Percentiles rank a stretch among this genome's conserved stretches.
Conservation (phyloP, 2,888 invertebrate species). For the Catonia carolina region DNA sequence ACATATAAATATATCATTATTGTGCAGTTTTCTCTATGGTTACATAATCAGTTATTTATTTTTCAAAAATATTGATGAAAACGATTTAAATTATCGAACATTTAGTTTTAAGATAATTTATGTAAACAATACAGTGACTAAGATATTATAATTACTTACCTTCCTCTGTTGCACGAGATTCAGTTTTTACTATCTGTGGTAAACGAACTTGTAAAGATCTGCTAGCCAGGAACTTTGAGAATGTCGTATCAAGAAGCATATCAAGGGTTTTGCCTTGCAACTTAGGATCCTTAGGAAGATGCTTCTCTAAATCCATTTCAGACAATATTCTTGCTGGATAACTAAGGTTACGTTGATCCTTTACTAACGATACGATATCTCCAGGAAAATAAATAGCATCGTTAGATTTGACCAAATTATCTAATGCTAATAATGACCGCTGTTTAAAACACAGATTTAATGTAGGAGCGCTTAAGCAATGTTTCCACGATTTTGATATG, state of each 20-base stretch:
- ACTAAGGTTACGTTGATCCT: neutral
- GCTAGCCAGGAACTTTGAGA: constrained; percentile 22
- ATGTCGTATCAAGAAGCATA: constrained; percentile 15
- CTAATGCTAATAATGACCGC: constrained; percentile 23
- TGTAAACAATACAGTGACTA: too few relatives aligned
- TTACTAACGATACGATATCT: constrained; percentile 23
- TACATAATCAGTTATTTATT: too few relatives aligned
- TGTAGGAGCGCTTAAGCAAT: neutral
- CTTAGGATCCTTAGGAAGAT: constrained; percentile 14
- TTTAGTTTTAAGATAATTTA: too few relatives aligned
- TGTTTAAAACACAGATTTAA: constrained; percentile 23
- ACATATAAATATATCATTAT: too few relatives aligned
- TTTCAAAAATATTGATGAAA: too few relatives aligned
- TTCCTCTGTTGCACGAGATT: constrained; percentile 17
- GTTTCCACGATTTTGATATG: constrained; percentile 3
- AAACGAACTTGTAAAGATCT: constrained; percentile 24
- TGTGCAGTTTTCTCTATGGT: too few relatives aligned
- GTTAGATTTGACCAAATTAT: constrained; percentile 20
- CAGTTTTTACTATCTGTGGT: constrained; percentile 13
- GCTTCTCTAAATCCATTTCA: constrained; percentile 4
- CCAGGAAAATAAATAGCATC: constrained; percentile 21
- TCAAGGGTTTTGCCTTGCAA: constrained; percentile 18
- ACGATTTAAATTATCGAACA: too few relatives aligned
- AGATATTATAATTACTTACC: constrained; percentile 21
- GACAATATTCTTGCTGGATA: neutral